Base-by-base conservation (phyloP, 2,888 invertebrate species). In the Limenitis camilla region DNA sequence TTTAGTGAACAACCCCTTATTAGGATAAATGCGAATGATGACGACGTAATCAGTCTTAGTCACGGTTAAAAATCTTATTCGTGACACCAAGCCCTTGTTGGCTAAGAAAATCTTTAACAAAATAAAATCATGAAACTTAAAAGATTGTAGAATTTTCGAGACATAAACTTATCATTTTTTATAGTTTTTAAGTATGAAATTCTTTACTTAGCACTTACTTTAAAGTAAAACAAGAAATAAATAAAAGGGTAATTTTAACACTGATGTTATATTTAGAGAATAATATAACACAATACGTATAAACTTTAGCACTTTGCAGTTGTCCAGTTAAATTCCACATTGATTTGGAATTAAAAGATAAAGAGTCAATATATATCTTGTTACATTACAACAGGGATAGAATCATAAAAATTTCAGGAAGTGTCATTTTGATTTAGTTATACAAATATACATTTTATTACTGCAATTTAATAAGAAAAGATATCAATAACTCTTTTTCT, bases 301-400 rank as follows among this genome's bases (percentile, higher is more conserved):
- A 9, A 36, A 36, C 44, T n/a, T 51, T 30, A 60, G 57, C 61
- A 54, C 52, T 40, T n/a, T 30, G 40, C 45, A 11, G 33, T 39
- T 50, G 40, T 44, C 32, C 39, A 43, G 42, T 50, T 36, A 45
- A 35, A 61, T 64, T 61, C 61, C 63, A 55, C 56, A 62, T 66
- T 60, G 60, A 61, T 65, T 59, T 58, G 56, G 65, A 61, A 59
- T 66, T 62, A 50, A 57, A 60, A 32, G 43, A 53, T 59, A 60
- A 50, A 63, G 53, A 52, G 48, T 47, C 28, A 38, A 45, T 46
- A 72, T 78, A 77, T 77, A 79, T 79, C 76, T 71, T 66, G 32
- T 7, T 44, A 44, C 44, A 44, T 39, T 35, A 19, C 29, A 36
- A 45, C 45, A 51, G 30, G 33, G 30, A 27, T 43, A n/a, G 6